phyloP scores from a whole-genome alignment of 2,113 vertebrate species.

The Maccullochella peelii region DNA sequence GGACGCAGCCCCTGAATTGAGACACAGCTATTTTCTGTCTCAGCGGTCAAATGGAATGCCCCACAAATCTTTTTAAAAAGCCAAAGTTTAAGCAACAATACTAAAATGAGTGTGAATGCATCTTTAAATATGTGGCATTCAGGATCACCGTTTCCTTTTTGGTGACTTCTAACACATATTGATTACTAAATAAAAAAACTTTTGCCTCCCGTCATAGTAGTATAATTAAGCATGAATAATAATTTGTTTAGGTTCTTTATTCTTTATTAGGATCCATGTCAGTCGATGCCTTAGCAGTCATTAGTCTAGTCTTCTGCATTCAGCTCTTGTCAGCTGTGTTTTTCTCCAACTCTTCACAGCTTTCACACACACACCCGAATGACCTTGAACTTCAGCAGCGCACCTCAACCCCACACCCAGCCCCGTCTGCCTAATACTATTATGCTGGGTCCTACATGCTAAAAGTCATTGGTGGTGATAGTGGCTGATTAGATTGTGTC shows the following conservation, averaged over 20 bases:
- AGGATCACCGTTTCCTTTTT: conserved; percentile 13
- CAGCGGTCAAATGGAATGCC: background rate
- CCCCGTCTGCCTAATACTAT: conserved; percentile 74
- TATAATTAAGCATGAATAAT: background rate
- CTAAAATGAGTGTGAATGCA: background rate
- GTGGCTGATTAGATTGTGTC: conserved; percentile 83
- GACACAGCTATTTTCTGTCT: no score
- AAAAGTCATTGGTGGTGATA: conserved; percentile 81
- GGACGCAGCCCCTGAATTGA: no score
- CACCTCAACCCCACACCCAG: conserved; percentile 56
- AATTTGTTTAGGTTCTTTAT: background rate
- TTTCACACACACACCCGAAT: conserved; percentile 34
- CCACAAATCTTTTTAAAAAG: background rate
- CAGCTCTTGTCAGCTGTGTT: conserved; percentile 31
- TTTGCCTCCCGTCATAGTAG: background rate
- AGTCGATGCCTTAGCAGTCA: background rate
- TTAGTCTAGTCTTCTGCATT: background rate
- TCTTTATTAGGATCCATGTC: background rate
- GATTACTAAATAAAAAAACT: conserved; percentile 5
- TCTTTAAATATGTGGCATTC: background rate
- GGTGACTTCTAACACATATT: conserved; percentile 15
- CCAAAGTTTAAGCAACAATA: background rate
- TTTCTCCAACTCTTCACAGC: conserved; percentile 33
- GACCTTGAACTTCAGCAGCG: conserved; percentile 74
- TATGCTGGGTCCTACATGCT: conserved; percentile 72